Base-by-base conservation (phyloP, 1,140 invertebrate species). In the Thalassaphorura encarpata region DNA sequence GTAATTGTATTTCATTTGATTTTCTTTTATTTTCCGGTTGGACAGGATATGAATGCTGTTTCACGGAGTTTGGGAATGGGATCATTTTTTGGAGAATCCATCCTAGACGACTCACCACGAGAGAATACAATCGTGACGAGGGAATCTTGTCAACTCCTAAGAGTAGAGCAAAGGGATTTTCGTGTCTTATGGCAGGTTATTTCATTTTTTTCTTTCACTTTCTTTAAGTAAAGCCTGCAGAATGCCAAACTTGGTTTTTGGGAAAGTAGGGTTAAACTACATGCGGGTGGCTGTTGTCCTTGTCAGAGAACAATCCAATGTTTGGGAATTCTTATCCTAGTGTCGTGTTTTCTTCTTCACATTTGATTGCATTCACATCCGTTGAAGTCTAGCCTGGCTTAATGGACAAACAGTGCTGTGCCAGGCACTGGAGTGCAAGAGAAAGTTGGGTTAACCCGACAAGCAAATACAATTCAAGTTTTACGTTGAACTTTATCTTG, bases 121-220 rank as follows among this genome's bases (percentile, higher is more conserved):
- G 80, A 82, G 56, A 81, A 79, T 47, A 85, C 83, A 1, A 81
- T 86, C 31, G 77, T 85, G 31, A 87, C 84, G 6, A 78, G 79
- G 66, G 83, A 83, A 53, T 79, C 78, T 48, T 85, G 83, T 66
- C 83, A 86, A 70, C 72, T 87, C 31, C 73, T 87, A 18, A 70
- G 84, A 26, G 81, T 87, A 21, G 82, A 85, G 69, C 80, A 83
- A 65, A 77, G 79, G 62, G 84, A 86, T 71, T 85, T 87, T 69
- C 80, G 80, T 66, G 74, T 83, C 42, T 78, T 87, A 51, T 85
- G 82, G 81, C 83, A 85, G 78, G 84, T 87, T 76, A 43, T n/a
- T 36, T 36, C 8, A 36, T 11, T 8, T 36, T 36, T 36, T 36
- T 36, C 33, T n/a, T 36, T 36, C 33, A 36, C 8, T 11, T 36